These are phyloP conservation scores for Sebastes nivosus DNA, from an alignment of 2,797 vertebrate species.

Conservation along the genomic window DNA sequence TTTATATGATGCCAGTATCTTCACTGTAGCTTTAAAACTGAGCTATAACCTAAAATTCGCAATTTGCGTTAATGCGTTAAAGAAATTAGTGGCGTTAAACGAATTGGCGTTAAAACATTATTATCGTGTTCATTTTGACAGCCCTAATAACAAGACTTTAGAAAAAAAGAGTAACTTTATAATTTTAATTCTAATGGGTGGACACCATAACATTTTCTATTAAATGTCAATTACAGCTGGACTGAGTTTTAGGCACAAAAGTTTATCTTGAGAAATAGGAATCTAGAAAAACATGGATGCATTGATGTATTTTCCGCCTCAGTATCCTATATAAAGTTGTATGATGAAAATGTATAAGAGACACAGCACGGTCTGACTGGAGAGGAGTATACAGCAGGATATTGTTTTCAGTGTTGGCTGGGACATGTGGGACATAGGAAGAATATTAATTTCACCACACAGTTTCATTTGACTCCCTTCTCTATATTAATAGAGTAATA, in stretches of 20 bases:
- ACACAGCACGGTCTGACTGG: background rate
- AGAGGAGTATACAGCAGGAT: background rate
- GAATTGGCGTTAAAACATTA: rapidly evolving
- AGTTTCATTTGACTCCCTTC: background rate
- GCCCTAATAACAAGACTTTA: too few species aligned
- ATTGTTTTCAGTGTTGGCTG: background rate
- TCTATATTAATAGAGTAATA: background rate
- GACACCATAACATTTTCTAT: background rate
- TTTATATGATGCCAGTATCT: too few species aligned
- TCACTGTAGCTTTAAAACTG: too few species aligned
- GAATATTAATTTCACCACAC: background rate
- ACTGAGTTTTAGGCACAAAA: background rate
- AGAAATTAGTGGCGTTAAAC: too few species aligned
- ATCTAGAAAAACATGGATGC: background rate
- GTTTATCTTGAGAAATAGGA: background rate
- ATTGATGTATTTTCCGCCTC: too few species aligned
- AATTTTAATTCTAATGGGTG: background rate
- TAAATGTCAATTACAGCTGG: background rate
- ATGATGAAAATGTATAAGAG: background rate
- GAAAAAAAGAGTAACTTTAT: too few species aligned
- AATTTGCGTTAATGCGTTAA: too few species aligned
- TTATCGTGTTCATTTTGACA: too few species aligned
- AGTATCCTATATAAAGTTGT: background rate
- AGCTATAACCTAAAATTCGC: too few species aligned
- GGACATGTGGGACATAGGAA: background rate